Evolutionary conservation across 2,888 invertebrate genomes (phyloP).

Genomic region (Megalurothrips usitatus): DNA sequence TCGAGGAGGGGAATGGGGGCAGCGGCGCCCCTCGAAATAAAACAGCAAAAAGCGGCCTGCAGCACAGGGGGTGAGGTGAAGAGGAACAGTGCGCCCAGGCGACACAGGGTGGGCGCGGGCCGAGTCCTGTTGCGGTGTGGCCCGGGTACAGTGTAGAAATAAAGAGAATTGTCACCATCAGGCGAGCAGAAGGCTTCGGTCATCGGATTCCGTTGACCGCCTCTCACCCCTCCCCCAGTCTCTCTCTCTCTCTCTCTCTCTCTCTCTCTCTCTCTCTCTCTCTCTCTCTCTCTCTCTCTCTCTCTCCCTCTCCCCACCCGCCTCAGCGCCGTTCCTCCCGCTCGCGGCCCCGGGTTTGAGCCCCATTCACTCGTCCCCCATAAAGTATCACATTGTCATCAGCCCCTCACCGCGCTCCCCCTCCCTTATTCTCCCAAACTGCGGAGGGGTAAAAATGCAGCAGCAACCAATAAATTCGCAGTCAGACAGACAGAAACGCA

Average conservation of each 20-base stretch:
- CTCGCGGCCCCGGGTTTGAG: constrained; percentile 30
- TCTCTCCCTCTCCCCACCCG: constrained; percentile 33
- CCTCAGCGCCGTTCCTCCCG: constrained; percentile 34
- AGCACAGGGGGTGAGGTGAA: no score
- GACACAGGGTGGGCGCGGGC: no score
- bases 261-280: constrained; percentile 36
- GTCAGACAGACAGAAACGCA: no score
- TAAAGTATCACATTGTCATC: constrained; percentile 32
- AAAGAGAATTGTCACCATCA: background rate
- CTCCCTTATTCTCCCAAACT: constrained; percentile 25
- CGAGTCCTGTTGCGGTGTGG: no score
- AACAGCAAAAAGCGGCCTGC: no score
- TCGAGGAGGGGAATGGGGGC: no score
- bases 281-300: constrained; percentile 34
- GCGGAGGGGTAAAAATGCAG: no score
- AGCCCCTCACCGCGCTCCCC: constrained; percentile 35
- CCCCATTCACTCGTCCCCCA: constrained; percentile 29
- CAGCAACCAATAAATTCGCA: no score
- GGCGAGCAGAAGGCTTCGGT: background rate
- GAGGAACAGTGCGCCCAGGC: no score
- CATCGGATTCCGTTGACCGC: background rate
- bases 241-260: constrained; percentile 30
- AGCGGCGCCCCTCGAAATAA: no score
- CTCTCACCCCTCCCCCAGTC: constrained; percentile 31
- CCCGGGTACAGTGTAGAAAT: background rate